A percentile compares a stretch with the other conserved stretches of the same genome.
Conservation (phyloP, 1,140 invertebrate species). For the Glomeris maerens region DNA sequence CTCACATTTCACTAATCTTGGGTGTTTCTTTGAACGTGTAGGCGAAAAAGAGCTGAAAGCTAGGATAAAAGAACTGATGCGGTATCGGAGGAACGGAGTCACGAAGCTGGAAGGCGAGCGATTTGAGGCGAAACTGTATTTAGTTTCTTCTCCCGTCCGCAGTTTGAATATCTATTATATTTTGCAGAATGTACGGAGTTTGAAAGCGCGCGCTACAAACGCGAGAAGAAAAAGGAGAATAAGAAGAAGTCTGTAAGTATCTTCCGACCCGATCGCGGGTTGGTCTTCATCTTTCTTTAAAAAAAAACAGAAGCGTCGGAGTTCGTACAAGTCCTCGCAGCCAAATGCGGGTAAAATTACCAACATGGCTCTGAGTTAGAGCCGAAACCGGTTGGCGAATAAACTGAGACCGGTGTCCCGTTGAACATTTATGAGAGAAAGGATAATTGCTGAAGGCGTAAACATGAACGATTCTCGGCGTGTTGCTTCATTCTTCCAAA, state of each 20-base stretch:
- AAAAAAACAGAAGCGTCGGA: not conserved
- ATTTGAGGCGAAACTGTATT: not conserved
- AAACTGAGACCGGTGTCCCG: slow-evolving; percentile 8
- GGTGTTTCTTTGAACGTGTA: slow-evolving; percentile 18
- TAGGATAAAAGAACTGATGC: slow-evolving; percentile 62
- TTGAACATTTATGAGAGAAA: too few relatives aligned
- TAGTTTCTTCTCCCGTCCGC: not conserved
- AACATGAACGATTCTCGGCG: too few relatives aligned
- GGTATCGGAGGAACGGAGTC: slow-evolving; percentile 57
- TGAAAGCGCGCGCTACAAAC: slow-evolving; percentile 28
- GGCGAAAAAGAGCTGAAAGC: slow-evolving; percentile 65
- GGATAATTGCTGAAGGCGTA: too few relatives aligned
- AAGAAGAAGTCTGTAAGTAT: slow-evolving; percentile 25
- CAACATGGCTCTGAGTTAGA: slow-evolving; percentile 21
- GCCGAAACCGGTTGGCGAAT: too few relatives aligned
- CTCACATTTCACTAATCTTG: not conserved
- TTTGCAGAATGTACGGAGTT: slow-evolving; percentile 28
- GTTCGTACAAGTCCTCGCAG: not conserved
- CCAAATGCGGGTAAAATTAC: not conserved
- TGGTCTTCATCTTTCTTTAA: not conserved
- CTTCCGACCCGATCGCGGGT: too few relatives aligned
- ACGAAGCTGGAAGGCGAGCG: slow-evolving; percentile 58
- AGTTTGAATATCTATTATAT: not conserved
- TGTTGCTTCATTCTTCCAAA: too few relatives aligned
- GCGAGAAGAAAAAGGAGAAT: slow-evolving; percentile 31